Percentiles rank a stretch among this genome's conserved stretches.
Conservation (phyloP, 2,797 vertebrate species). For the Chaetodon trifasciatus region DNA sequence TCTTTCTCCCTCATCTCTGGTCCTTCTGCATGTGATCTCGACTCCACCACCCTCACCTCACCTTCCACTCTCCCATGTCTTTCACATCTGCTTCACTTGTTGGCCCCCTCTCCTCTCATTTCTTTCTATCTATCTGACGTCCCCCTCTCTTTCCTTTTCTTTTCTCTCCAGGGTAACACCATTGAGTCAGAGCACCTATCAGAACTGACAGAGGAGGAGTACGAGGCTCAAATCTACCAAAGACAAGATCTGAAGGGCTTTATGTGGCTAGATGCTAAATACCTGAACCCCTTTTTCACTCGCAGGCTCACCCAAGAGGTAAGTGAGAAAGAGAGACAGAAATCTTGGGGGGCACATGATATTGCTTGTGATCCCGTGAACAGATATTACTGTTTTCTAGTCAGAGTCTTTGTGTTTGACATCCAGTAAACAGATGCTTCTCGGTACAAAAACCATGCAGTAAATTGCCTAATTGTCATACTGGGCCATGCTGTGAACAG, state of each 20-base stretch:
- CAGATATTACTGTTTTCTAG: background rate
- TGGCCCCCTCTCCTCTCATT: slow-evolving; percentile 1
- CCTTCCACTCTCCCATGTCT: background rate
- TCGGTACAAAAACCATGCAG: background rate
- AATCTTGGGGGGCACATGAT: background rate
- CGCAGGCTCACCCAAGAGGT: slow-evolving; percentile 97
- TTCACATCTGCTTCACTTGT: slow-evolving; percentile 12
- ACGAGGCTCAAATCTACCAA: slow-evolving; percentile 95
- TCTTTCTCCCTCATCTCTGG: slow-evolving; percentile 11
- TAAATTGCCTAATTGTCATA: background rate
- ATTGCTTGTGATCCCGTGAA: background rate
- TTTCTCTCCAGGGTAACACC: slow-evolving; percentile 90
- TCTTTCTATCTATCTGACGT: slow-evolving; percentile 24
- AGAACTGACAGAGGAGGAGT: slow-evolving; percentile 97
- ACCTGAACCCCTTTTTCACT: slow-evolving; percentile 98
- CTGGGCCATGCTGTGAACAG: no score
- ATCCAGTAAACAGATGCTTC: background rate
- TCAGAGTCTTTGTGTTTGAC: background rate
- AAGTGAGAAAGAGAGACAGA: slow-evolving; percentile 28
- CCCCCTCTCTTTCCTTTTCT: background rate
- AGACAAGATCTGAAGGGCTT: slow-evolving; percentile 98
- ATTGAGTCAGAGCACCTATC: slow-evolving; percentile 96
- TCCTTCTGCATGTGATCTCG: slow-evolving; percentile 21
- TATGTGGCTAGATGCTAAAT: slow-evolving; percentile 98
- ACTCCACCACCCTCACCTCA: slow-evolving; percentile 6